A percentile compares a stretch with the other conserved stretches of the same genome.
Evolutionary conservation across 2,113 vertebrate genomes (phyloP).

Genomic region (Tragelaphus scriptus): DNA sequence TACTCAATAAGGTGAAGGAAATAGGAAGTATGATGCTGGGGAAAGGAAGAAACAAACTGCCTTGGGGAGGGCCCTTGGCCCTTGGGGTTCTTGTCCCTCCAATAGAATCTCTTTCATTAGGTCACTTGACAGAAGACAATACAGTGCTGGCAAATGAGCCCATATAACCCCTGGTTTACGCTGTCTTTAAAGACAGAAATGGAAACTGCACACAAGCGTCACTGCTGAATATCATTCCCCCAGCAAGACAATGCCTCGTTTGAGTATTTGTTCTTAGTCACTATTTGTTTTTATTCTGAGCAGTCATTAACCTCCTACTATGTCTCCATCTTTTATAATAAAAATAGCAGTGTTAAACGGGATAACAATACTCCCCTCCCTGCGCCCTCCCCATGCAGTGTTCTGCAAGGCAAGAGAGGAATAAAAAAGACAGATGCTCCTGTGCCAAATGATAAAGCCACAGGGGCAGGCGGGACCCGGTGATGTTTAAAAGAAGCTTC

Average conservation of each 20-base stretch:
- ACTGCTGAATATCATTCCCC: conserved; percentile 31
- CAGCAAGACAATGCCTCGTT: conserved; percentile 49
- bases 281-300: conserved; percentile 73
- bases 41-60: not conserved
- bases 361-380: conserved; percentile 45
- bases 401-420: conserved; percentile 42
- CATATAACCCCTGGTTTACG: not conserved
- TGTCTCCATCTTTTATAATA: conserved; percentile 67
- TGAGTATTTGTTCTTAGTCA: conserved; percentile 63
- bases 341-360: conserved; percentile 51
- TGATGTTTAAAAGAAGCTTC: conserved; percentile 6
- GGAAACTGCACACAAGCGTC: not conserved
- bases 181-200: not conserved
- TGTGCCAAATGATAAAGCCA: not conserved
- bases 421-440: conserved; percentile 35
- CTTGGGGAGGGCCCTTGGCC: not conserved
- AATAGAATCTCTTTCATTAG: not conserved
- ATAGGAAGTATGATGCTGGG: not conserved
- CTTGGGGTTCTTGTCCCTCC: not conserved
- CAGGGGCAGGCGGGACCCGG: not conserved
- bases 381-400: not conserved
- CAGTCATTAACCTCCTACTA: conserved; percentile 70
- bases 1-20: not conserved
- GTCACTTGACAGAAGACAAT: not conserved
- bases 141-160: not conserved